Conservation (phyloP, 2,888 invertebrate species). For the Vandiemenella viatica region DNA sequence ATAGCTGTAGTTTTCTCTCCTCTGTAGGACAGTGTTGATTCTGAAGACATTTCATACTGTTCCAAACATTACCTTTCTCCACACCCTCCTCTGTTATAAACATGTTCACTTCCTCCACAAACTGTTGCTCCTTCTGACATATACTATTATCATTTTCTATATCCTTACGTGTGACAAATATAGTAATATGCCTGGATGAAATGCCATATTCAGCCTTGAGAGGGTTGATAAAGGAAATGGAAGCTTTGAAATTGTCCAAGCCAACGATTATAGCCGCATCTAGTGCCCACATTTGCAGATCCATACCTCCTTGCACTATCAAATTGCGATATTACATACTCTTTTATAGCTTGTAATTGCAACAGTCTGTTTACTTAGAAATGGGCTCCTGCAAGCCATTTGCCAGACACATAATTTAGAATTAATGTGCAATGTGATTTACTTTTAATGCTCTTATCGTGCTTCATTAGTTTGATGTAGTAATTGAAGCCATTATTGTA, state of each 20-base stretch:
- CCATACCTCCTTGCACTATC: not conserved
- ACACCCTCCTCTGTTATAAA: constrained; percentile 35
- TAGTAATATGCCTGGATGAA: constrained; percentile 1
- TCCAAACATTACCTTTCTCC: constrained; percentile 23
- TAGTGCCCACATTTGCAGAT: constrained; percentile 4
- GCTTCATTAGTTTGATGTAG: not conserved
- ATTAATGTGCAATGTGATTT: not conserved
- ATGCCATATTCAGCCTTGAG: not conserved
- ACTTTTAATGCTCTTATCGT: not conserved
- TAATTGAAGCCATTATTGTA: not conserved
- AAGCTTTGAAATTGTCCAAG: constrained; percentile 2
- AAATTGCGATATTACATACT: not conserved
- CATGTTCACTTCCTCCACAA: constrained; percentile 15
- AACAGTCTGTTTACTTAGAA: not conserved
- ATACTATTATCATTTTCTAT: not conserved
- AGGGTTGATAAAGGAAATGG: constrained; percentile 2
- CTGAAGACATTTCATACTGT: constrained; percentile 1
- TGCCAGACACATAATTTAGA: not conserved
- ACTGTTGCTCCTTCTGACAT: not conserved
- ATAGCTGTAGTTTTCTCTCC: not conserved
- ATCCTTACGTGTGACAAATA: not conserved
- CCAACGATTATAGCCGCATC: not conserved
- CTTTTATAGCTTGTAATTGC: not conserved
- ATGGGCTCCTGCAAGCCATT: not conserved
- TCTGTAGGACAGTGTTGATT: not conserved